A percentile compares a stretch with the other conserved stretches of the same genome.
phyloP scores from a whole-genome alignment of 2,797 vertebrate genomes.

The Parambassis ranga region DNA sequence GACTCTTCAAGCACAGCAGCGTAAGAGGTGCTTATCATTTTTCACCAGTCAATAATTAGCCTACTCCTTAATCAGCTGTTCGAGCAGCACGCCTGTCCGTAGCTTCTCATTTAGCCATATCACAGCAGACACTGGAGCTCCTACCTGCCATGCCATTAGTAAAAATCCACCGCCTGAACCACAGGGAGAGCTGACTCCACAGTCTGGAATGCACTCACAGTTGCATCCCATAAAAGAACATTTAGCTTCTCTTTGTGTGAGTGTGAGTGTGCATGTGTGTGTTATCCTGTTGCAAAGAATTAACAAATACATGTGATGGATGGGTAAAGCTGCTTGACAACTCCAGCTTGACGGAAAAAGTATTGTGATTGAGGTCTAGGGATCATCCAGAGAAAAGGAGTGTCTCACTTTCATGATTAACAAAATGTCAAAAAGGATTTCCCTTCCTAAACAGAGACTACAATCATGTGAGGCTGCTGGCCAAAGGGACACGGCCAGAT shows the following conservation, averaged over 20 bases:
- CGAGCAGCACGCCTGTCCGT: conserved; percentile 27
- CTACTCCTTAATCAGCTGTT: conserved; percentile 67
- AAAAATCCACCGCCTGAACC: conserved; percentile 18
- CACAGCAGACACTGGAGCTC: conserved; percentile 28
- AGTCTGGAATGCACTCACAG: conserved; percentile 43
- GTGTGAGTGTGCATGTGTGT: neutral
- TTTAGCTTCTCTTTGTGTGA: conserved; percentile 3
- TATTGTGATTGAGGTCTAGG: conserved; percentile 75
- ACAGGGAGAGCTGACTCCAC: conserved; percentile 15
- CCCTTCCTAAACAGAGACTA: conserved; percentile 77
- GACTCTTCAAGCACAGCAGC: conserved; percentile 9
- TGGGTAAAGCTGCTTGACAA: conserved; percentile 70
- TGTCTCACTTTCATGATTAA: conserved; percentile 76
- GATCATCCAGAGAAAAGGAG: conserved; percentile 72
- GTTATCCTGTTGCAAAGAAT: conserved; percentile 52
- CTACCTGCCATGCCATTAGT: conserved; percentile 53
- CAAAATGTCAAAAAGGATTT: conserved; percentile 74
- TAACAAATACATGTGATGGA: conserved; percentile 68
- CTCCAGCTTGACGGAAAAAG: conserved; percentile 61
- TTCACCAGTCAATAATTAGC: conserved; percentile 75
- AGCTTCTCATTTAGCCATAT: conserved; percentile 61
- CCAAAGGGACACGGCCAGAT: conserved; percentile 46
- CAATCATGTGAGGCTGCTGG: conserved; percentile 50
- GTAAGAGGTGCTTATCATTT: conserved; percentile 60
- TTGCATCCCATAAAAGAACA: conserved; percentile 23